Conservation (phyloP, 2,113 vertebrate genomes). For the Melanocharis versteri region DNA sequence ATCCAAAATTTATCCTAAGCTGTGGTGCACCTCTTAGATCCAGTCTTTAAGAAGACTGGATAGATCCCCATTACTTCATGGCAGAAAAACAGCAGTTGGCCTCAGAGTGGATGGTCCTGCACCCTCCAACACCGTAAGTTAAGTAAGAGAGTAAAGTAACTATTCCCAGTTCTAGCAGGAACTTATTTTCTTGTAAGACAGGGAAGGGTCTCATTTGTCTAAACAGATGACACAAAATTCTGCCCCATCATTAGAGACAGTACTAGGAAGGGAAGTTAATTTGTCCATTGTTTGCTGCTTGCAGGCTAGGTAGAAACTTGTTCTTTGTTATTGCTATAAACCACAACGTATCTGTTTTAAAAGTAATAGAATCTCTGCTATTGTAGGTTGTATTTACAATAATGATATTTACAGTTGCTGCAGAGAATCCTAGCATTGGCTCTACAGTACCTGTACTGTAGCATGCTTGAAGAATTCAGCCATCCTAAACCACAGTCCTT, state of each 20-base stretch:
- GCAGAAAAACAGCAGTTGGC: neutral
- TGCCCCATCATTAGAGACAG: neutral
- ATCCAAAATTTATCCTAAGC: neutral
- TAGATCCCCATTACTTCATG: neutral
- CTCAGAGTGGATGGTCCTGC: neutral
- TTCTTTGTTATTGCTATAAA: neutral
- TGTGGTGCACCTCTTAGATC: neutral
- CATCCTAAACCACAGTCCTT: neutral
- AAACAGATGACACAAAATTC: neutral
- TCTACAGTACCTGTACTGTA: neutral
- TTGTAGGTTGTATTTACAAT: neutral
- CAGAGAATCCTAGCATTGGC: neutral
- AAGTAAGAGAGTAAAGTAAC: neutral
- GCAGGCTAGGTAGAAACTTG: neutral
- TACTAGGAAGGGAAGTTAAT: neutral
- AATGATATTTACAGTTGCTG: neutral
- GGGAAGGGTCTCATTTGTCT: neutral
- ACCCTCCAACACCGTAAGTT: neutral
- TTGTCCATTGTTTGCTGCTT: neutral
- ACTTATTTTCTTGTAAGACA: neutral
- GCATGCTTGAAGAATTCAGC: neutral
- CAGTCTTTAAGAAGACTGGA: neutral
- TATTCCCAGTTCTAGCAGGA: neutral
- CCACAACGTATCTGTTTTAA: neutral
- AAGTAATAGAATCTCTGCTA: neutral